Base-by-base conservation (phyloP, 2,113 vertebrate species). In the Aptenodytes patagonicus region DNA sequence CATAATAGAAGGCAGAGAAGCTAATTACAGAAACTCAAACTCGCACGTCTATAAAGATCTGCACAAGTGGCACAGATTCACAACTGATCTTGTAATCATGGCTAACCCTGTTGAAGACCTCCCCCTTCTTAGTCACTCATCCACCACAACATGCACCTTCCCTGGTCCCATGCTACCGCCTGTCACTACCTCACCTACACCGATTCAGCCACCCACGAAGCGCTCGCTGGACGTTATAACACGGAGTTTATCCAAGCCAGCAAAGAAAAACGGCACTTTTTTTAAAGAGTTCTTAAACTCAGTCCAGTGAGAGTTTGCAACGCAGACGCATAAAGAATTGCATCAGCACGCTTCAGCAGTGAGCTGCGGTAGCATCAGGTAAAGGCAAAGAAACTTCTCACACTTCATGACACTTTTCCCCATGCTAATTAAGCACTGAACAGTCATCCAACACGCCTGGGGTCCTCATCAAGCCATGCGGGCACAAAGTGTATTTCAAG, bases 21-120 rank as follows among this genome's bases (percentile, higher is more conserved):
- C 16, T 46, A 82, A 64, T 3, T 46, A 36, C 55, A 91, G 31
- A 49, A 93, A 89, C 13, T 49, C 40, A 92, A 70, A 86, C 36
- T 47, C 7, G 1, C 21, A 61, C 0, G 0, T 52, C 36, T 73
- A 36, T 5, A 52, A 62, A 82, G 40, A 38, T 57, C 25, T 44
- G 24, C 34, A 34, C 8, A 89, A 68, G 20, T 3, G 7, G 11
- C 34, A 64, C 26, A 87, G 49, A 76, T 25, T 44, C 58, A 85
- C 25, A 69, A 64, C 29, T 36, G 20, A 29, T 16, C 47, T 22
- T 42, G n/a, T 52, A 46, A 84, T 17, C 44, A 34, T 5, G 7
- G 72, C 11, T 5, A 73, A 10, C 5, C 8, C 17, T 42, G n/a
- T 2, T 42, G 46, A 84, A 90, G 32, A 31, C 11, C 24, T 51